Conservation (phyloP, 2,113 vertebrate species). For the Odontesthes bonariensis region DNA sequence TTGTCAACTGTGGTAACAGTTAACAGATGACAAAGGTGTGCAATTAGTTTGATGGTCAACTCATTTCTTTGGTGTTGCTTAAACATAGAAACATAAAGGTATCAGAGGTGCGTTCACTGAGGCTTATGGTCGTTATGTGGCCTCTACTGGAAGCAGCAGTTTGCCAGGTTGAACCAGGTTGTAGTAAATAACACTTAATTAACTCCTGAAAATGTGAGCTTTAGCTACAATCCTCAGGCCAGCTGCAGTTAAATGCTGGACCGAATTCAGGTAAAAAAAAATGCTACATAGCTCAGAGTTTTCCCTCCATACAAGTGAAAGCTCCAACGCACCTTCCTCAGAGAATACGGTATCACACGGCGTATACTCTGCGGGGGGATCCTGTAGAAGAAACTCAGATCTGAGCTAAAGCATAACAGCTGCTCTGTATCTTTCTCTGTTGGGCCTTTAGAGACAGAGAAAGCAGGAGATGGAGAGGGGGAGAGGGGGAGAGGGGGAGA, state of each 20-base stretch:
- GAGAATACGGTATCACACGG: slow-evolving; percentile 15
- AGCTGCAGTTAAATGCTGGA: not conserved
- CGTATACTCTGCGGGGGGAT: slow-evolving; percentile 21
- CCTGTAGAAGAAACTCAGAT: slow-evolving; percentile 25
- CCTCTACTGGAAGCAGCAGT: no score
- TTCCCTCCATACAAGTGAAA: not conserved
- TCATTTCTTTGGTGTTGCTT: no score
- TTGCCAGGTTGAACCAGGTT: no score
- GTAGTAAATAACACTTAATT: no score
- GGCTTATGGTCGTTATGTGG: no score
- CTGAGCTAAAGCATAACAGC: slow-evolving; percentile 54
- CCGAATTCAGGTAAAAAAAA: slow-evolving; percentile 1
- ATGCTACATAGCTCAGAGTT: not conserved
- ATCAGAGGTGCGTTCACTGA: no score
- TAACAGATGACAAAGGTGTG: no score
- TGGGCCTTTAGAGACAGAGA: slow-evolving; percentile 39
- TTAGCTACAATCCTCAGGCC: not conserved
- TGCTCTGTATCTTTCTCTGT: slow-evolving; percentile 37
- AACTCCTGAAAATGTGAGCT: not conserved
- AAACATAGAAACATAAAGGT: no score
- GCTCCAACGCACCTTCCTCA: not conserved
- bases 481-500: no score
- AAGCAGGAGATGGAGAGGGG: not conserved
- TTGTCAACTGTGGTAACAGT: no score
- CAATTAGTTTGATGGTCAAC: no score